Percentiles rank a stretch among this genome's conserved stretches.
Evolutionary conservation across 2,888 invertebrate genomes (phyloP).

Genomic region (Oxyteleia sp.): DNA sequence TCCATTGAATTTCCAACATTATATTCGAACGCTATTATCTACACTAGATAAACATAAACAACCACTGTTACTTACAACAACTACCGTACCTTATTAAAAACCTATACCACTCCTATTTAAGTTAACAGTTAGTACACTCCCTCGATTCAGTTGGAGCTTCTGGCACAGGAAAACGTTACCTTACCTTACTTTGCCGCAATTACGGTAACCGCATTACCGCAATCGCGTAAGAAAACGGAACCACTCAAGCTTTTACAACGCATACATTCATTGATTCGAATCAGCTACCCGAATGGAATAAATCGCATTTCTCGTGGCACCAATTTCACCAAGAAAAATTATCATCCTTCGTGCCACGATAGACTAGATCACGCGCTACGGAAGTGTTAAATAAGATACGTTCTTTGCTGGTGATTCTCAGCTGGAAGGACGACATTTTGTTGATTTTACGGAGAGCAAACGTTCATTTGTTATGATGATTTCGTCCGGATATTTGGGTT

Average conservation of each 20-base stretch:
- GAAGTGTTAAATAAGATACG: conserved; percentile 14
- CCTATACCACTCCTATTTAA: background rate
- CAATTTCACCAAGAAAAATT: conserved; percentile 11
- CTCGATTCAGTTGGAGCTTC: background rate
- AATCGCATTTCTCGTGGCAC: conserved; percentile 5
- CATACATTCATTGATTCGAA: conserved; percentile 34
- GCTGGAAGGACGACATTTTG: background rate
- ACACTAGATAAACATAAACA: too few relatives aligned
- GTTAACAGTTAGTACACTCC: background rate
- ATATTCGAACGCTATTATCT: too few relatives aligned
- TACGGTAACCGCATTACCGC: conserved; percentile 41
- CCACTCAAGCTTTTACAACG: conserved; percentile 23
- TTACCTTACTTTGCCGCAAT: conserved; percentile 21
- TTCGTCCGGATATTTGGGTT: background rate
- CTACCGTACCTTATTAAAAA: background rate
- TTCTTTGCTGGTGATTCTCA: background rate
- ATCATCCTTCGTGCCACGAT: background rate
- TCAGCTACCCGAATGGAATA: conserved; percentile 6
- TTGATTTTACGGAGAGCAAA: conserved; percentile 19
- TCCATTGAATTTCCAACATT: too few relatives aligned
- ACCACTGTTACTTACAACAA: background rate
- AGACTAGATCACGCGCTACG: conserved; percentile 1
- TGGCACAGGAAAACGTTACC: background rate
- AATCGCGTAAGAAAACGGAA: conserved; percentile 21
- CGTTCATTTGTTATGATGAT: conserved; percentile 21